Conservation (phyloP, 2,113 vertebrate species). For the Petromus typicus region DNA sequence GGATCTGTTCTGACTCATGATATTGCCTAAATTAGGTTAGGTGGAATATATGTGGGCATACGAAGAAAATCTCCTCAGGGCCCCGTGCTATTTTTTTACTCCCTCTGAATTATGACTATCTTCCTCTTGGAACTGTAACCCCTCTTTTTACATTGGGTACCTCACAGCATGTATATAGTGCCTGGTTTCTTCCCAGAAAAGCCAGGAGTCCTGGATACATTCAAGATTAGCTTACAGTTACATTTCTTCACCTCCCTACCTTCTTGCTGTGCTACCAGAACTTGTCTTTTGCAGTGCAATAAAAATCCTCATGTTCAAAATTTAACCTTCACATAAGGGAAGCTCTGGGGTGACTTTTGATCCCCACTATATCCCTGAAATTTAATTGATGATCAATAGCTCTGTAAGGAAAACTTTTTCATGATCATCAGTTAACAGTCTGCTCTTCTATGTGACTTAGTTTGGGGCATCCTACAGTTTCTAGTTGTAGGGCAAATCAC, state of each 20-base stretch:
- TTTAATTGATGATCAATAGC: background rate
- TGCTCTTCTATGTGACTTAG: background rate
- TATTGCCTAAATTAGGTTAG: constrained; percentile 87
- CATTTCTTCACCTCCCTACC: constrained; percentile 41
- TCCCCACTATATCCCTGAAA: background rate
- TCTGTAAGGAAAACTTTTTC: background rate
- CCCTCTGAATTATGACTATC: constrained; percentile 82
- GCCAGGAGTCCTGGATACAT: constrained; percentile 72
- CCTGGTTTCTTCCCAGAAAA: constrained; percentile 67
- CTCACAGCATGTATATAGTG: constrained; percentile 79
- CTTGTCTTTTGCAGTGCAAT: background rate
- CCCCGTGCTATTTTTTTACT: constrained; percentile 85
- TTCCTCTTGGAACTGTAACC: constrained; percentile 81
- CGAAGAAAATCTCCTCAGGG: constrained; percentile 78
- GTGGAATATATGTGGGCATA: constrained; percentile 78
- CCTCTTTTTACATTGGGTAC: constrained; percentile 74
- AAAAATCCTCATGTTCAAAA: background rate
- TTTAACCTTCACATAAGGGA: background rate
- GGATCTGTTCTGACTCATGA: constrained; percentile 88
- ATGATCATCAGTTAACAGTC: background rate
- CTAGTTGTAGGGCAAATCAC: background rate
- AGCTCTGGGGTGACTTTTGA: background rate
- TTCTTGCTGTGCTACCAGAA: background rate
- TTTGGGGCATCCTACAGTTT: background rate
- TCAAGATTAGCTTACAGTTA: constrained; percentile 62